Conservation (phyloP, 2,797 vertebrate genomes). For the Epinephelus coioides region DNA sequence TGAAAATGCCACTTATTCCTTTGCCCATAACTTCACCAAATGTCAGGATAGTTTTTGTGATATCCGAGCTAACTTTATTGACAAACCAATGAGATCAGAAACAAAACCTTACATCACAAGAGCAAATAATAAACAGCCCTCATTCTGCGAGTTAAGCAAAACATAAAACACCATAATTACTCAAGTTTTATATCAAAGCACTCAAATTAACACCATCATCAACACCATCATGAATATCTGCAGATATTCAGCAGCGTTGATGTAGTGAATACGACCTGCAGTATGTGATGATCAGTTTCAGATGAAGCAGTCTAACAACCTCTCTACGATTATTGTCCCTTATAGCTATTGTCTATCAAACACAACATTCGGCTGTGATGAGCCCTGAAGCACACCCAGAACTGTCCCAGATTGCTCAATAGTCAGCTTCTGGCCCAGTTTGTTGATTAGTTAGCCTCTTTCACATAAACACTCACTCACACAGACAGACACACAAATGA, state of each 20-base stretch:
- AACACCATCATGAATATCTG: slow-evolving; percentile 18
- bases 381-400: slow-evolving; percentile 59
- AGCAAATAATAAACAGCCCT: background rate
- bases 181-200: slow-evolving; percentile 5
- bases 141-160: slow-evolving; percentile 1
- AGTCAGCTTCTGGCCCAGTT: slow-evolving; percentile 79
- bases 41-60: background rate
- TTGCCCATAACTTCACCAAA: background rate
- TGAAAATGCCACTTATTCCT: background rate
- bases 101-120: background rate
- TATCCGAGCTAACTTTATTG: background rate
- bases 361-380: slow-evolving; percentile 59
- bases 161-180: slow-evolving; percentile 1
- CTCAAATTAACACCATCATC: slow-evolving; percentile 14
- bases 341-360: slow-evolving; percentile 60
- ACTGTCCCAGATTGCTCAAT: slow-evolving; percentile 77
- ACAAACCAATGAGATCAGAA: background rate
- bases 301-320: slow-evolving; percentile 39
- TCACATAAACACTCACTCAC: slow-evolving; percentile 83
- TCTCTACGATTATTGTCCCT: slow-evolving; percentile 52
- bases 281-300: slow-evolving; percentile 39
- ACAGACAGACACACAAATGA: slow-evolving; percentile 85
- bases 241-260: slow-evolving; percentile 16
- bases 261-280: slow-evolving; percentile 1
- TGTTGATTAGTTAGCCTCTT: slow-evolving; percentile 80